These are phyloP conservation scores for Hiodon alosoides DNA, from an alignment of 2,113 vertebrate species.

Conservation along the genomic window DNA sequence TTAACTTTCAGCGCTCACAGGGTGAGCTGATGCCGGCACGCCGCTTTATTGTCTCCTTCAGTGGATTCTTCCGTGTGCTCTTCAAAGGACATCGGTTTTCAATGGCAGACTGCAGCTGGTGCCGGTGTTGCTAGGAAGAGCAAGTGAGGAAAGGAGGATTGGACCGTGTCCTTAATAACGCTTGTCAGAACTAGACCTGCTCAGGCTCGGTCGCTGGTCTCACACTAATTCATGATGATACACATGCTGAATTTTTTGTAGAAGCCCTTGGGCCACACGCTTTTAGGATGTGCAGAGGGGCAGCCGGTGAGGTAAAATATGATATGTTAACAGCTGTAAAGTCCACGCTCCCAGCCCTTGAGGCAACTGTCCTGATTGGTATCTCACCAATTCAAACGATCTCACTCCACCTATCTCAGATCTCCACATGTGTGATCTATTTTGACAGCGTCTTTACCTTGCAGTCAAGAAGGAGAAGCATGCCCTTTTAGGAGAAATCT, in stretches of 20 bases:
- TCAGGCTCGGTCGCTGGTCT: slow-evolving; percentile 33
- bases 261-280: slow-evolving; percentile 31
- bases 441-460: slow-evolving; percentile 32
- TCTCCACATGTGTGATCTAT: slow-evolving; percentile 31
- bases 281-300: slow-evolving; percentile 28
- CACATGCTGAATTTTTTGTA: slow-evolving; percentile 9
- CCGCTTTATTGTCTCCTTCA: background rate
- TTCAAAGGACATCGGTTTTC: slow-evolving; percentile 16
- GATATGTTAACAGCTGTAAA: slow-evolving; percentile 44
- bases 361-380: slow-evolving; percentile 29
- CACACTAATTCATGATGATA: background rate
- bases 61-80: background rate
- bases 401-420: slow-evolving; percentile 22
- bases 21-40: background rate
- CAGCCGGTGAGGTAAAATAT: slow-evolving; percentile 36
- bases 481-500: slow-evolving; percentile 8
- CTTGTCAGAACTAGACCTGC: background rate
- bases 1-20: background rate
- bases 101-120: slow-evolving; percentile 22
- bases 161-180: too few species aligned
- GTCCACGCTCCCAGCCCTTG: slow-evolving; percentile 25
- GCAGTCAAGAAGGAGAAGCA: background rate
- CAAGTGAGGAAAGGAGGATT: background rate
- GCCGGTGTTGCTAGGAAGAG: background rate
- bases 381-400: slow-evolving; percentile 39